A percentile compares a stretch with the other conserved stretches of the same genome.
These are phyloP conservation scores for Nothoprocta pentlandii DNA, from an alignment of 2,113 vertebrate species.

Conservation along the genomic window DNA sequence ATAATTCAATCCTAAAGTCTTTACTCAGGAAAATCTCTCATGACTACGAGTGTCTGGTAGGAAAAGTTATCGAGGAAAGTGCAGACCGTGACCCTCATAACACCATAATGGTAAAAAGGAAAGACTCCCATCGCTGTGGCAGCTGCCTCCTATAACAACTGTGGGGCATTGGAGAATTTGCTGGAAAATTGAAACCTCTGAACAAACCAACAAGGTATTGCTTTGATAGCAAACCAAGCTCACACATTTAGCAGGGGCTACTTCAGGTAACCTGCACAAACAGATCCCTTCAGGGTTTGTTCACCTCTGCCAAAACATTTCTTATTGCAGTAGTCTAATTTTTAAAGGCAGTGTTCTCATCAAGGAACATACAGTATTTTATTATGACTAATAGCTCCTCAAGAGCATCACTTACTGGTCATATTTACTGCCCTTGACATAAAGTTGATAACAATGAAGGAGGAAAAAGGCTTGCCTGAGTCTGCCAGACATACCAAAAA, in stretches of 20 bases:
- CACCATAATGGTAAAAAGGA: background rate
- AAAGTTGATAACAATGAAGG: background rate
- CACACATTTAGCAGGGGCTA: background rate
- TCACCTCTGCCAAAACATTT: background rate
- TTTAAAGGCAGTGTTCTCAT: background rate
- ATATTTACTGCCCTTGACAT: background rate
- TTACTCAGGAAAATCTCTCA: background rate
- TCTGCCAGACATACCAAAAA: constrained; percentile 7
- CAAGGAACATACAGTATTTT: background rate
- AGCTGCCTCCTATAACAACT: background rate
- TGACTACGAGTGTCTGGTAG: background rate
- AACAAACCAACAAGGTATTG: background rate
- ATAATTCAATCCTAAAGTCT: background rate
- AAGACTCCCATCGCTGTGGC: background rate
- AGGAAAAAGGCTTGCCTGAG: background rate
- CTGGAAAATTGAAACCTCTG: background rate
- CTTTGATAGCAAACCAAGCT: background rate
- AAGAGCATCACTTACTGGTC: background rate
- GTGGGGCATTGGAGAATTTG: background rate
- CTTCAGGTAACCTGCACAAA: constrained; percentile 11
- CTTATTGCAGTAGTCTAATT: background rate
- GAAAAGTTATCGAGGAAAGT: background rate
- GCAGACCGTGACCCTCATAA: background rate
- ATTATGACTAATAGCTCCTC: background rate
- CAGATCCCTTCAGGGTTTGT: background rate